phyloP scores from a whole-genome alignment of 2,113 vertebrate genomes.

The Bucco capensis region DNA sequence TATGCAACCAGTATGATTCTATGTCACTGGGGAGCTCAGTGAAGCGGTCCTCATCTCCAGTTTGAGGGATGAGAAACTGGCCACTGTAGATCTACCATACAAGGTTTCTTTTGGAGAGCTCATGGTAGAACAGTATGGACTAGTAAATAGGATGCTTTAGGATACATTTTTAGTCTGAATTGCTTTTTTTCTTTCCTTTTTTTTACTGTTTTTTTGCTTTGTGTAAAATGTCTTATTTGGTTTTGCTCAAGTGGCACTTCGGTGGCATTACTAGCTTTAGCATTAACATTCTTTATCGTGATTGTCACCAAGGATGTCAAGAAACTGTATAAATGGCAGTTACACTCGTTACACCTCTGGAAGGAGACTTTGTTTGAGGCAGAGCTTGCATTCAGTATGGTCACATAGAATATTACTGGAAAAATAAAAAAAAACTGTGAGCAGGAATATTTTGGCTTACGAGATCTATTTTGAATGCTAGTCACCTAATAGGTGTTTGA shows the following conservation, averaged over 20 bases:
- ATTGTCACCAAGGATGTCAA: not conserved
- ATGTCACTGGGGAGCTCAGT: not conserved
- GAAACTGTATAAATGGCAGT: not conserved
- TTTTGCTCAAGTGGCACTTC: not conserved
- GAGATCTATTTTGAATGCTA: not conserved
- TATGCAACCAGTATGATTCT: not conserved
- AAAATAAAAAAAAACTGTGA: not conserved
- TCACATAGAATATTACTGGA: not conserved
- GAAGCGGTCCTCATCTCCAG: not conserved
- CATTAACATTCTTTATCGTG: not conserved
- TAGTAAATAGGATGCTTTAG: not conserved
- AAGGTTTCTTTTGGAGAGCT: not conserved
- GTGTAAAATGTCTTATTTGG: not conserved
- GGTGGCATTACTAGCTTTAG: not conserved
- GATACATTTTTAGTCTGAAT: not conserved
- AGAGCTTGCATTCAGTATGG: not conserved
- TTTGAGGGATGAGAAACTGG: not conserved
- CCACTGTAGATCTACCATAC: not conserved
- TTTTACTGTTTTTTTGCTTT: too few species aligned
- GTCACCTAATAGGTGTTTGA: not conserved
- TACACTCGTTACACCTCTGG: not conserved
- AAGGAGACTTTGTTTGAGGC: not conserved
- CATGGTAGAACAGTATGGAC: not conserved
- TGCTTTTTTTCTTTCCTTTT: not conserved
- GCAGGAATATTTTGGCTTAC: not conserved